These are phyloP conservation scores for Brachyopa scutellaris DNA, from an alignment of 2,888 invertebrate genomes.

Conservation along the genomic window DNA sequence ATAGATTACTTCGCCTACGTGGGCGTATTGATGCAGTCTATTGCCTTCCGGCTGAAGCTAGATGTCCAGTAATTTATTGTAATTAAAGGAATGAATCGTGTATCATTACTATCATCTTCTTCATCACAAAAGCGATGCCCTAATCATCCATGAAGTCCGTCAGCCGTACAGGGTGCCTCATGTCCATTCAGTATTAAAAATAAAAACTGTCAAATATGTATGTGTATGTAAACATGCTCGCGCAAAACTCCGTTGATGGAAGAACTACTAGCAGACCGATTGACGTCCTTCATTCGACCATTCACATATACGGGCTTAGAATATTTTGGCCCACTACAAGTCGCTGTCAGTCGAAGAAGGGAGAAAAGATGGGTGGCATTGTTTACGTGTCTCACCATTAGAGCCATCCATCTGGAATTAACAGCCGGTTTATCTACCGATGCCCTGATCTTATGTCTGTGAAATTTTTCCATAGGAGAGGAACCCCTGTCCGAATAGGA, in stretches of 20 bases:
- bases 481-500: slow-evolving; percentile 23
- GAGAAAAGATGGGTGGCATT: no score
- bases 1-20: no score
- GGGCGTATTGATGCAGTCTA: no score
- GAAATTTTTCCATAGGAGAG: slow-evolving; percentile 61
- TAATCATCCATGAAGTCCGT: neutral
- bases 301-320: no score
- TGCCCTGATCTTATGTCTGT: slow-evolving; percentile 33
- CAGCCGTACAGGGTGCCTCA: neutral
- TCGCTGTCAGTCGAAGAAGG: no score
- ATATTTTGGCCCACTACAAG: no score
- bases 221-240: neutral
- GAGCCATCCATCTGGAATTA: slow-evolving; percentile 4
- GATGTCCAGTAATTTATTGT: no score
- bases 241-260: neutral
- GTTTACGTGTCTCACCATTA: no score
- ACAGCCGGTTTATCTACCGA: neutral
- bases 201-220: neutral
- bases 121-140: no score
- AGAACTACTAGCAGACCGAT: slow-evolving; percentile 53
- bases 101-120: neutral
- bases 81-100: neutral
- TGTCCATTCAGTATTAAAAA: neutral
- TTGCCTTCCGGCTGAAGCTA: no score
- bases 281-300: no score